Percentiles rank a stretch among this genome's conserved stretches.
Conservation (phyloP, 37 sponge, comb jelly and placozoan genomes). For the Eunapius fragilis region DNA sequence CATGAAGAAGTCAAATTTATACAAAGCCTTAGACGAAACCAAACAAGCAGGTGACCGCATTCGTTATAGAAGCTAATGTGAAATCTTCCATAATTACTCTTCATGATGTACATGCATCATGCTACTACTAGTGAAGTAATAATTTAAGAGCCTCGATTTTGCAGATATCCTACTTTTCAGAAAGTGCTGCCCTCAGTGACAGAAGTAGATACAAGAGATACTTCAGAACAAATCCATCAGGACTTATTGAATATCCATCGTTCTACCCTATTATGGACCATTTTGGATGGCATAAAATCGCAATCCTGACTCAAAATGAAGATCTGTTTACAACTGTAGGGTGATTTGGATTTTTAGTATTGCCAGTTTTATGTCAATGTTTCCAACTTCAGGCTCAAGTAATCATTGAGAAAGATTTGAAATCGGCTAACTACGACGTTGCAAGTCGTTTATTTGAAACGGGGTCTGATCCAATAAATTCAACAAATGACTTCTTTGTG, state of each 20-base stretch:
- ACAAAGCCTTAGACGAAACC: too few relatives aligned
- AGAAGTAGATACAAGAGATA: conserved; percentile 16
- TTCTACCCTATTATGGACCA: neutral
- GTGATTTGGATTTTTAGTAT: neutral
- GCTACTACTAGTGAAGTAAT: too few relatives aligned
- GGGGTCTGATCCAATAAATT: neutral
- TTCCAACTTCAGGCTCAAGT: neutral
- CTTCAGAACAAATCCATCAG: conserved; percentile 25
- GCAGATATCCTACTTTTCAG: conserved; percentile 28
- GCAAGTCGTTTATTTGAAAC: neutral
- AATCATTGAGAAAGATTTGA: neutral
- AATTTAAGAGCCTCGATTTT: too few relatives aligned
- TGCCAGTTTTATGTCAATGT: neutral
- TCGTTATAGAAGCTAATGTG: too few relatives aligned
- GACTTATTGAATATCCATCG: neutral
- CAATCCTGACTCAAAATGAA: conserved; percentile 23
- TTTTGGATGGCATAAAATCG: conserved; percentile 10
- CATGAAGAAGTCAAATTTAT: too few relatives aligned
- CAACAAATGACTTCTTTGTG: conserved; percentile 5
- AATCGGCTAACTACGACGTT: neutral
- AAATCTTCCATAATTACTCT: too few relatives aligned
- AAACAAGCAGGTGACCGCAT: too few relatives aligned
- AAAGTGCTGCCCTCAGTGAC: conserved; percentile 8
- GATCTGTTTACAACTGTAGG: conserved; percentile 14
- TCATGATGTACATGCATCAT: too few relatives aligned